Conservation (phyloP, 2,113 vertebrate species). For the Hyla sarda region DNA sequence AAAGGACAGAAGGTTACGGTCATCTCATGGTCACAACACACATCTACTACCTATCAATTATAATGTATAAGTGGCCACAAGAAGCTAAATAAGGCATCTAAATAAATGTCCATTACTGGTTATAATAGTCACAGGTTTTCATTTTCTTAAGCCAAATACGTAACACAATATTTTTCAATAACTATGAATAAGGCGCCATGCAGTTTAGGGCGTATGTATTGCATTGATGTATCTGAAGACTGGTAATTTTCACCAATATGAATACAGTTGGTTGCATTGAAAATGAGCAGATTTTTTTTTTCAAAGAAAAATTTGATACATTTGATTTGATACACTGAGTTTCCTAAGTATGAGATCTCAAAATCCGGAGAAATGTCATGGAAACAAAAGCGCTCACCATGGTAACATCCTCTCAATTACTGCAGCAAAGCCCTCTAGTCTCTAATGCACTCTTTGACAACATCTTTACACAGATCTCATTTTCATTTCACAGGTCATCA, state of each 20-base stretch:
- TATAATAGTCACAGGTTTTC: background rate
- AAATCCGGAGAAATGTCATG: conserved; percentile 78
- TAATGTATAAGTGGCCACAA: background rate
- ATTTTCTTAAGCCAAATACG: background rate
- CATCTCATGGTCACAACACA: no score
- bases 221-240: background rate
- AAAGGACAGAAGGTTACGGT: no score
- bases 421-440: conserved; percentile 67
- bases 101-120: background rate
- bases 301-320: conserved; percentile 10
- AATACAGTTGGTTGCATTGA: conserved; percentile 3
- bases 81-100: background rate
- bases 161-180: background rate
- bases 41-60: no score
- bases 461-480: conserved; percentile 66
- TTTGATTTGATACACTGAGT: conserved; percentile 11
- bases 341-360: conserved; percentile 49
- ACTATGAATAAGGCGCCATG: background rate
- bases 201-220: background rate
- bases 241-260: conserved; percentile 5
- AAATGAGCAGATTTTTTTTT: background rate
- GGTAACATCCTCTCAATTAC: conserved; percentile 71
- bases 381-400: conserved; percentile 80
- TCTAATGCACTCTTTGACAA: conserved; percentile 68
- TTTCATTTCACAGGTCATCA: conserved; percentile 67